phyloP scores from a whole-genome alignment of 2,888 invertebrate species.

The Pantelozetes paolii region DNA sequence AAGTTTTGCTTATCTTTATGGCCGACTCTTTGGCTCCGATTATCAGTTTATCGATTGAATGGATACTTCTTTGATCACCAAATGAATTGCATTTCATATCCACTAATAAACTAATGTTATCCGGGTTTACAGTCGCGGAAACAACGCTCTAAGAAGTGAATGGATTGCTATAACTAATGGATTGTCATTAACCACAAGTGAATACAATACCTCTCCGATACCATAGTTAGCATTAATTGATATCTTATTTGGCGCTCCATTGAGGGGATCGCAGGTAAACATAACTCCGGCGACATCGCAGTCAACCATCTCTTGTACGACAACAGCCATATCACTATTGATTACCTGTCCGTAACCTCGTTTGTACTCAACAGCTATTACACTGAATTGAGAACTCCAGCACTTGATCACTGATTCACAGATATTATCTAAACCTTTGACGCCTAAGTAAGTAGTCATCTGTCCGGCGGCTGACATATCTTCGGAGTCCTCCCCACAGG shows the following conservation, averaged over 20 bases:
- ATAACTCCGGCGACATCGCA: constrained; percentile 67
- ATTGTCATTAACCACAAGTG: no score
- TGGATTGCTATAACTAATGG: background rate
- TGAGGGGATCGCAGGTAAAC: constrained; percentile 72
- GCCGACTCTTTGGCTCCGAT: constrained; percentile 21
- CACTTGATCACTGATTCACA: constrained; percentile 33
- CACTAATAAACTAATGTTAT: constrained; percentile 58
- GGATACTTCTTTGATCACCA: background rate
- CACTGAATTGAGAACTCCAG: constrained; percentile 66
- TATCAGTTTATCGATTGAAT: constrained; percentile 11
- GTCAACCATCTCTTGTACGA: constrained; percentile 70
- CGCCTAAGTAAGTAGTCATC: constrained; percentile 24
- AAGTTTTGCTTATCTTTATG: background rate
- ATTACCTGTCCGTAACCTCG: constrained; percentile 70
- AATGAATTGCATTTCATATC: constrained; percentile 31
- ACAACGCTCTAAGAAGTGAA: constrained; percentile 57
- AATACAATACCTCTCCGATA: constrained; percentile 59
- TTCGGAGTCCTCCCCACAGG: constrained; percentile 20
- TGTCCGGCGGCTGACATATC: constrained; percentile 38
- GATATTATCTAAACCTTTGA: constrained; percentile 2
- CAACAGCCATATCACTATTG: constrained; percentile 68
- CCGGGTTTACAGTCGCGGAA: constrained; percentile 71
- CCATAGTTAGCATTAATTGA: constrained; percentile 75
- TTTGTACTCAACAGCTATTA: constrained; percentile 71
- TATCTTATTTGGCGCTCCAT: constrained; percentile 64